These are phyloP conservation scores for Chrysina gloriosa DNA, from an alignment of 2,888 invertebrate species.

Conservation along the genomic window DNA sequence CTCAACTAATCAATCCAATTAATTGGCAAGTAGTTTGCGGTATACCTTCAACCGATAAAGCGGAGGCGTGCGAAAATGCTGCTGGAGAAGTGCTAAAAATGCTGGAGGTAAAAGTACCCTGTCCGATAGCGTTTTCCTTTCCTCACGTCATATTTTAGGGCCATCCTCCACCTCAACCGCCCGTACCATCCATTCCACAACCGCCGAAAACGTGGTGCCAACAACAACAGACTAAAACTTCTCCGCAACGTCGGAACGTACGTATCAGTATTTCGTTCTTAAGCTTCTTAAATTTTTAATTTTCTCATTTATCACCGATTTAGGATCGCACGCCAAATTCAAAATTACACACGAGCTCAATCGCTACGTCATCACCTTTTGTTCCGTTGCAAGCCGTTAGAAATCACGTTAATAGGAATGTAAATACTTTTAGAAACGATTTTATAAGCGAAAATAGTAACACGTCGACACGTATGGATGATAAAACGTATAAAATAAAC, in stretches of 20 bases:
- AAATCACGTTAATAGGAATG: conserved; percentile 57
- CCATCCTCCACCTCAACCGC: conserved; percentile 33
- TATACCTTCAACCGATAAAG: conserved; percentile 63
- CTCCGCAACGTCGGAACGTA: conserved; percentile 2
- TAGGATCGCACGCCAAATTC: conserved; percentile 27
- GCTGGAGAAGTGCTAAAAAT: conserved; percentile 60
- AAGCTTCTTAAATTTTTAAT: not conserved
- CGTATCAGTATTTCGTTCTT: not conserved
- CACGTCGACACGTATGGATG: not conserved
- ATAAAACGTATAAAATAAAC: conserved; percentile 18
- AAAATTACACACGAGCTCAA: conserved; percentile 35
- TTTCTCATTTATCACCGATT: not conserved
- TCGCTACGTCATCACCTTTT: conserved; percentile 63
- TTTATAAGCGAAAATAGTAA: conserved; percentile 22
- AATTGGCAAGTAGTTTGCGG: conserved; percentile 66
- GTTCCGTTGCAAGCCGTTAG: conserved; percentile 70
- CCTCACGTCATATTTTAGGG: not conserved
- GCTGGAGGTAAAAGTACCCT: conserved; percentile 53
- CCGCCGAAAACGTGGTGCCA: conserved; percentile 52
- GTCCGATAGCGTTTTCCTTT: too few relatives aligned
- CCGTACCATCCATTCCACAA: conserved; percentile 43
- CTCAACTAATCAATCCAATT: conserved; percentile 65
- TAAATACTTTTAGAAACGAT: conserved; percentile 24
- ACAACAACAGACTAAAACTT: conserved; percentile 15
- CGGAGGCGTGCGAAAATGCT: conserved; percentile 66